phyloP scores from a whole-genome alignment of 2,888 invertebrate genomes.

The Cybosia mesomella region DNA sequence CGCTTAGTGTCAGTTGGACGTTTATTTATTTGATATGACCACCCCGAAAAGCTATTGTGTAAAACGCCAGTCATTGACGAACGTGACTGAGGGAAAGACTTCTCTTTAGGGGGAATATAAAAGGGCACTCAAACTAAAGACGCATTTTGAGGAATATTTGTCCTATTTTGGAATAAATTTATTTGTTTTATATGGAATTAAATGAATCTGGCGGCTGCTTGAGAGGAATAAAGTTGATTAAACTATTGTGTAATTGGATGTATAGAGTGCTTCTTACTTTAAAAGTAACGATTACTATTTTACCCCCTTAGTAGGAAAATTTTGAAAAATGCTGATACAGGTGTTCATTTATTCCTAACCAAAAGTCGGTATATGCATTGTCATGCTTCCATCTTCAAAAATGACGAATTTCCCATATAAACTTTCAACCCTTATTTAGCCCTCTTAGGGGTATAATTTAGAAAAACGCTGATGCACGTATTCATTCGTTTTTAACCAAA shows the following conservation, averaged over 20 bases:
- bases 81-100: conserved; percentile 68
- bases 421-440: too few species aligned
- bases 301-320: too few species aligned
- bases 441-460: too few species aligned
- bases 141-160: conserved; percentile 68
- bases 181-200: not conserved
- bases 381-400: too few species aligned
- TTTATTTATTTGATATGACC: conserved; percentile 73
- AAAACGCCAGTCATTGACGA: conserved; percentile 74
- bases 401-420: too few species aligned
- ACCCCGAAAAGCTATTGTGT: conserved; percentile 75
- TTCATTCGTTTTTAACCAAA: too few species aligned
- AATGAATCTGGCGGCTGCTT: not conserved
- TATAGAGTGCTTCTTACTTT: too few species aligned
- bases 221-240: not conserved
- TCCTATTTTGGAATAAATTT: conserved; percentile 52
- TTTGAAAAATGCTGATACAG: too few species aligned
- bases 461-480: too few species aligned
- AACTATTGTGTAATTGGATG: not conserved
- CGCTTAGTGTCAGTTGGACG: conserved; percentile 65
- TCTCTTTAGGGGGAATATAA: conserved; percentile 6
- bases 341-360: too few species aligned
- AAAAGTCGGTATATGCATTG: too few species aligned
- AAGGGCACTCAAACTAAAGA: conserved; percentile 8
- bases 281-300: too few species aligned